Percentiles rank a stretch among this genome's conserved stretches.
Conservation (phyloP, 1,140 invertebrate genomes). For the Ceratosolen fusciceps region DNA sequence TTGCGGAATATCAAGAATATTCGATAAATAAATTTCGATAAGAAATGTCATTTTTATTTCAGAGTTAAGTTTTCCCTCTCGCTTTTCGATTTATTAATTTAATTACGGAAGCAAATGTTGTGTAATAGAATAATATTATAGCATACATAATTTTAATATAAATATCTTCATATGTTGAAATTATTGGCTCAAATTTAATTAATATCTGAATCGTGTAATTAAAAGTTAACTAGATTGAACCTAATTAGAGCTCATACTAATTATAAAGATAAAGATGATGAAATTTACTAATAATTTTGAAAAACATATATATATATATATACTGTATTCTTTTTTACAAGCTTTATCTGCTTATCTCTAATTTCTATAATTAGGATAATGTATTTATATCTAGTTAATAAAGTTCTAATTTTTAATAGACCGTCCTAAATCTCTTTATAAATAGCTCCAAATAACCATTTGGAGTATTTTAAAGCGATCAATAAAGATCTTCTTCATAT, state of each 20-base stretch:
- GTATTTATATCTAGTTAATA: too few species aligned
- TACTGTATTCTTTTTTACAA: too few species aligned
- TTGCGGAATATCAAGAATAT: not conserved
- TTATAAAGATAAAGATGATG: not conserved
- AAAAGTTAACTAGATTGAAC: not conserved
- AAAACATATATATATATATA: too few species aligned
- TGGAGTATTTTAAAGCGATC: too few species aligned
- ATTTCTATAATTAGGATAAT: too few species aligned
- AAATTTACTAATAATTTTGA: not conserved
- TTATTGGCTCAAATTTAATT: not conserved
- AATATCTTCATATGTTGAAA: not conserved
- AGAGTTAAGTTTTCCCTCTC: too few species aligned
- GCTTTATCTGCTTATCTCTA: too few species aligned
- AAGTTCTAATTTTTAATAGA: too few species aligned
- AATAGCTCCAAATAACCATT: too few species aligned
- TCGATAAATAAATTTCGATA: slow-evolving; percentile 6
- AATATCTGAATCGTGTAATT: not conserved
- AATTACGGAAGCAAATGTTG: too few species aligned
- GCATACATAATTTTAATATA: not conserved
- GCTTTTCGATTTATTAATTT: not conserved
- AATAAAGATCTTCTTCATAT: too few species aligned
- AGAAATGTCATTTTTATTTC: slow-evolving; percentile 3
- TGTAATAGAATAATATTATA: not conserved
- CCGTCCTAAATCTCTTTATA: too few species aligned
- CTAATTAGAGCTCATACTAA: not conserved